Evolutionary conservation across 2,888 invertebrate genomes (phyloP).

Genomic region (Drepana falcataria): DNA sequence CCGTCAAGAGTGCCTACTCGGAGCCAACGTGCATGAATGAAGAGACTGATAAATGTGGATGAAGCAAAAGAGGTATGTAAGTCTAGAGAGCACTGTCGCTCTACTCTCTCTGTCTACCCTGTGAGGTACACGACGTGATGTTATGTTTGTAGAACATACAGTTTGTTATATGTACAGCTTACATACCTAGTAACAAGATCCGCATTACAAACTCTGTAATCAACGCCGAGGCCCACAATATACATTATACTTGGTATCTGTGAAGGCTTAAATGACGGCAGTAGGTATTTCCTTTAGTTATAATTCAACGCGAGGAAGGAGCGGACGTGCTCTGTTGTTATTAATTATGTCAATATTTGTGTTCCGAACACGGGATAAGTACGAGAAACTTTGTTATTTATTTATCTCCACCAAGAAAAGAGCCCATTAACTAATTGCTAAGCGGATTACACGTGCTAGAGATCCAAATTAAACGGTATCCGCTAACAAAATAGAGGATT

Average conservation of each 20-base stretch:
- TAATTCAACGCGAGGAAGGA: constrained; percentile 47
- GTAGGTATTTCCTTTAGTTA: constrained; percentile 35
- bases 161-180: too few relatives aligned
- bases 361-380: constrained; percentile 53
- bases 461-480: constrained; percentile 15
- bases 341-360: constrained; percentile 68
- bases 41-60: too few relatives aligned
- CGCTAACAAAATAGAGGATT: not conserved
- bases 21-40: too few relatives aligned
- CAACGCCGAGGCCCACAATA: not conserved
- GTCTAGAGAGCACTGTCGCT: too few relatives aligned
- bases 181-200: not conserved
- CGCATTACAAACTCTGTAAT: not conserved
- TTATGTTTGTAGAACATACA: too few relatives aligned
- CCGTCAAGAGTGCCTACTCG: too few relatives aligned
- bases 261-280: constrained; percentile 17
- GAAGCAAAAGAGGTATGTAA: too few relatives aligned
- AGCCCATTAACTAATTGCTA: constrained; percentile 44
- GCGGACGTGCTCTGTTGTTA: constrained; percentile 55
- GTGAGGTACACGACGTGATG: too few relatives aligned
- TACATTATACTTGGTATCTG: constrained; percentile 3
- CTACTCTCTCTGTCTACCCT: too few relatives aligned
- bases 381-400: constrained; percentile 51
- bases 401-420: constrained; percentile 43
- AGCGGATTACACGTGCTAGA: constrained; percentile 29